Evolutionary conservation across 1,140 invertebrate genomes (phyloP).

Genomic region (Ceratina australensis): DNA sequence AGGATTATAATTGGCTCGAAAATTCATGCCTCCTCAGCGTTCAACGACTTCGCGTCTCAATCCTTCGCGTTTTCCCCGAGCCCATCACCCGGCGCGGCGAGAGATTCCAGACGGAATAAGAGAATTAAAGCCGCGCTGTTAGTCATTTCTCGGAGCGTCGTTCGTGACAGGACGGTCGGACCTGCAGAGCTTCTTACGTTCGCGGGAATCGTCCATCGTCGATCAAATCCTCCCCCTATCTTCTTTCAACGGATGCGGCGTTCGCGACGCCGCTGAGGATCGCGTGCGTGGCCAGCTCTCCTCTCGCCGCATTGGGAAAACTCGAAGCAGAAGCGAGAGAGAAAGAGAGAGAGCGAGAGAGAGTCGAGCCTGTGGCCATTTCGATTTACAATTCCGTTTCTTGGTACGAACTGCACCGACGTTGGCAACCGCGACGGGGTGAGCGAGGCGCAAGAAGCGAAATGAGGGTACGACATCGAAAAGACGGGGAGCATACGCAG

Average conservation of each 20-base stretch:
- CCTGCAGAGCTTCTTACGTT: not conserved
- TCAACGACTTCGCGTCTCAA: constrained; percentile 17
- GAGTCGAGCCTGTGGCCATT: not conserved
- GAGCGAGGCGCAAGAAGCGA: constrained; percentile 31
- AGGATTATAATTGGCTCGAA: not conserved
- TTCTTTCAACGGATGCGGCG: constrained; percentile 17
- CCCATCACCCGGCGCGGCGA: not conserved
- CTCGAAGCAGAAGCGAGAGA: constrained; percentile 31
- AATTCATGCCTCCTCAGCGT: not conserved
- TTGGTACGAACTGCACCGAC: constrained; percentile 1
- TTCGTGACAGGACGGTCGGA: not conserved
- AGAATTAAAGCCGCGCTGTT: constrained; percentile 16
- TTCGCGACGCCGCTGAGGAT: not conserved
- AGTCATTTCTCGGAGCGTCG: not conserved
- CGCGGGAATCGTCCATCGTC: constrained; percentile 13
- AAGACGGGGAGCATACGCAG: constrained; percentile 40
- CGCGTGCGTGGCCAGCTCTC: constrained; percentile 11
- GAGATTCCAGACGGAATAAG: constrained; percentile 2
- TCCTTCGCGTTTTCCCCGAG: not conserved
- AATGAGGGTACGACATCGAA: constrained; percentile 47
- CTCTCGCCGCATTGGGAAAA: constrained; percentile 6
- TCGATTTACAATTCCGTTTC: constrained; percentile 39
- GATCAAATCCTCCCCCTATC: constrained; percentile 25
- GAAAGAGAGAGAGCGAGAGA: not conserved
- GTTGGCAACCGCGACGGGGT: constrained; percentile 6